Evolutionary conservation across 2,888 invertebrate species (phyloP).

Genomic region (Scaptomyza polygonia): DNA sequence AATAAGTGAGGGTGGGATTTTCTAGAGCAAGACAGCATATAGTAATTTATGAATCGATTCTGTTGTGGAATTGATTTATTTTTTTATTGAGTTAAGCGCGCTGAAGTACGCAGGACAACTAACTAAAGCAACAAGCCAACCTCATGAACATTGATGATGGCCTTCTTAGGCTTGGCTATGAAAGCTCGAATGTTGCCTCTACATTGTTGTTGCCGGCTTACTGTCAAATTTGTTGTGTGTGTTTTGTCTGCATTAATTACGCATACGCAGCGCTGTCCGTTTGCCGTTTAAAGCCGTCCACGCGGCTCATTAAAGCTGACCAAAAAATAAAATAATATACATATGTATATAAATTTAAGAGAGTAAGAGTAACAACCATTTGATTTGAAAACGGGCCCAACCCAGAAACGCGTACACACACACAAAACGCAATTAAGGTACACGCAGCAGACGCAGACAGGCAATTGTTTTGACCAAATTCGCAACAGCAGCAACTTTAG

Average conservation of each 20-base stretch:
- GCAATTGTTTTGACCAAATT: conserved; percentile 62
- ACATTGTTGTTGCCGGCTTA: background rate
- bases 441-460: too few species aligned
- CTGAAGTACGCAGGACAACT: too few species aligned
- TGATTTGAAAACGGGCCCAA: conserved; percentile 32
- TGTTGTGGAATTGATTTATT: too few species aligned
- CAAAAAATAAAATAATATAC: conserved; percentile 15
- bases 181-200: background rate
- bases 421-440: conserved; percentile 62
- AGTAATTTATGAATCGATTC: too few species aligned
- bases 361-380: conserved; percentile 10
- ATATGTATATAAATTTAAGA: background rate
- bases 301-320: conserved; percentile 52
- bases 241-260: conserved; percentile 62
- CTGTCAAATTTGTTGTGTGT: too few species aligned
- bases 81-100: too few species aligned
- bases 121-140: too few species aligned
- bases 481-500: conserved; percentile 17
- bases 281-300: conserved; percentile 40
- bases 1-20: too few species aligned
- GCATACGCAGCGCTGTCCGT: conserved; percentile 53
- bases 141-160: conserved; percentile 2
- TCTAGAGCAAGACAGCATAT: too few species aligned
- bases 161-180: conserved; percentile 39
- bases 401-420: conserved; percentile 29